These are phyloP conservation scores for Fragum whitleyi DNA, from an alignment of 2,888 invertebrate species.

Conservation along the genomic window DNA sequence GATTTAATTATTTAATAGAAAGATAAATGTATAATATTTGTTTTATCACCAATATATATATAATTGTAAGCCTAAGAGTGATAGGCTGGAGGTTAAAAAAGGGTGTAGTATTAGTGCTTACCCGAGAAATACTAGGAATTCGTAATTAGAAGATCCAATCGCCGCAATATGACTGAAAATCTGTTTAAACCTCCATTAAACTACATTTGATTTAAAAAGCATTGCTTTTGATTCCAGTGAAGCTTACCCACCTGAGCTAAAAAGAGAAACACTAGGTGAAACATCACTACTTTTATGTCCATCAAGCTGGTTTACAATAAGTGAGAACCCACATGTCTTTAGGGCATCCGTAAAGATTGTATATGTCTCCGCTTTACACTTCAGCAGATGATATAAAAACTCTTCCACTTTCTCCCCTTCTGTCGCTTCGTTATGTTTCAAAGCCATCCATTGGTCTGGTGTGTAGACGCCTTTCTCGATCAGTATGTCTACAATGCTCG, in stretches of 20 bases:
- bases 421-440: constrained; percentile 51
- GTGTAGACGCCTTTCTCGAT: constrained; percentile 62
- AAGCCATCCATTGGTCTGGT: constrained; percentile 62
- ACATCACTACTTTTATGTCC: constrained; percentile 24
- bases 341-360: constrained; percentile 49
- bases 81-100: no score
- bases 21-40: no score
- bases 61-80: no score
- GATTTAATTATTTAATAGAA: no score
- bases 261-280: constrained; percentile 32
- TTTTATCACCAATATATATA: no score
- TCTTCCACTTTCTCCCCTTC: constrained; percentile 64
- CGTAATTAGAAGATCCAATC: no score
- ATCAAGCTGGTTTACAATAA: constrained; percentile 60
- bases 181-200: no score
- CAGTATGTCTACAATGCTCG: constrained; percentile 58
- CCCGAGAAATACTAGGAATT: no score
- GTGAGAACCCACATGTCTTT: constrained; percentile 43
- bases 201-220: no score
- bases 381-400: constrained; percentile 59
- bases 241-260: constrained; percentile 55
- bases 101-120: no score
- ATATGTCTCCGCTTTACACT: constrained; percentile 51
- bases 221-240: no score
- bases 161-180: no score